phyloP scores from a whole-genome alignment of 1,140 invertebrate species.

The Cylas formicarius region DNA sequence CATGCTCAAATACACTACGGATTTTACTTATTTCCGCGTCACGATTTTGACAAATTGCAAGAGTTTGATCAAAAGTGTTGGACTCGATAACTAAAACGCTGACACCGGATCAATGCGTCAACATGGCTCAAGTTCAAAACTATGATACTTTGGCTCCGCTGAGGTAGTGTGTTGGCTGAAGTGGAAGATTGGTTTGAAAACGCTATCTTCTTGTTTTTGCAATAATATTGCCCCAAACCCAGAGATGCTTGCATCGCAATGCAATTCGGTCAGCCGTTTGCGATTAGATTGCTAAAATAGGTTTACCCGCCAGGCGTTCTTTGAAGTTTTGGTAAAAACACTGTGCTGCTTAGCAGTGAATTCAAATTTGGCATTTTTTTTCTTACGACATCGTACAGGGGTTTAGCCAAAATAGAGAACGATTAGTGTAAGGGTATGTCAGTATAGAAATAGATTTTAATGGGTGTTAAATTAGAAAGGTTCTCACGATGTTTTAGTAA shows the following conservation, averaged over 20 bases:
- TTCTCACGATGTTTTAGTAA: no score
- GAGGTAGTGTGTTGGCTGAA: conserved; percentile 7
- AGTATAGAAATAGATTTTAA: no score
- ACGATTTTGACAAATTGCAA: no score
- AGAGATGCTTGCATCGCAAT: no score
- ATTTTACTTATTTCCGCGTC: conserved; percentile 1
- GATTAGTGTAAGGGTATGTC: no score
- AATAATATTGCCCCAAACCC: conserved; percentile 12
- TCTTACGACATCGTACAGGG: no score
- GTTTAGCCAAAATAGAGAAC: no score
- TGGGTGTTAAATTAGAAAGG: no score
- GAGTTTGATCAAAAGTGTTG: no score
- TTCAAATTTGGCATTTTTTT: conserved; percentile 15
- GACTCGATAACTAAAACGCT: background rate
- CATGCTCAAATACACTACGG: background rate
- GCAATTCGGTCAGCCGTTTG: conserved; percentile 12
- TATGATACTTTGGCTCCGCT: conserved; percentile 6
- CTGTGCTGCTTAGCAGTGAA: conserved; percentile 1
- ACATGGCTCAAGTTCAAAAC: conserved; percentile 5
- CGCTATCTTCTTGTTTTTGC: conserved; percentile 16
- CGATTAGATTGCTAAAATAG: conserved; percentile 17
- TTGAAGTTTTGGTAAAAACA: conserved; percentile 13
- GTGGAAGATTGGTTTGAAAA: conserved; percentile 11
- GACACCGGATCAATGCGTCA: conserved; percentile 4
- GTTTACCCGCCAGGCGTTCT: background rate